Evolutionary conservation across 2,888 invertebrate species (phyloP).

Genomic region (Drosophila greeni): DNA sequence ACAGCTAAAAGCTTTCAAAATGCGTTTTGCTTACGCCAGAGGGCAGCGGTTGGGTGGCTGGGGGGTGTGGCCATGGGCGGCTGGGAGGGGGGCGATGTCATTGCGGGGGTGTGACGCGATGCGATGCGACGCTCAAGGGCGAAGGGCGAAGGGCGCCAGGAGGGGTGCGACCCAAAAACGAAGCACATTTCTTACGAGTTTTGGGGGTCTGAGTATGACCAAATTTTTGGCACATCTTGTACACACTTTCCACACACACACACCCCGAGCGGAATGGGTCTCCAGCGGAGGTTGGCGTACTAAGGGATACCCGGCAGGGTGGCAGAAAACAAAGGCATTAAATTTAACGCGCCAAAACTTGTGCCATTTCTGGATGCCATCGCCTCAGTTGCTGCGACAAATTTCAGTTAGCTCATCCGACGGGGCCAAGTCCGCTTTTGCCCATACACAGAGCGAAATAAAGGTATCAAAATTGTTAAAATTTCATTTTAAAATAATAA

Average conservation of each 20-base stretch:
- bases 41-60: constrained; percentile 23
- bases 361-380: constrained; percentile 57
- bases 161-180: constrained; percentile 15
- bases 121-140: constrained; percentile 10
- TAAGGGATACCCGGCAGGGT: constrained; percentile 5
- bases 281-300: background rate
- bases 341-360: constrained; percentile 72
- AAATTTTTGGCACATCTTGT: constrained; percentile 67
- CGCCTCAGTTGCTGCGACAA: constrained; percentile 62
- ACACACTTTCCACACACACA: constrained; percentile 18
- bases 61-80: background rate
- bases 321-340: constrained; percentile 68
- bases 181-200: constrained; percentile 47
- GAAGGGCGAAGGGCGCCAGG: background rate
- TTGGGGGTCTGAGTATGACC: constrained; percentile 53
- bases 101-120: constrained; percentile 20
- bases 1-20: constrained; percentile 74
- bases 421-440: constrained; percentile 44
- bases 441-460: constrained; percentile 18
- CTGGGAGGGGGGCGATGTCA: constrained; percentile 13
- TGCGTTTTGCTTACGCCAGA: constrained; percentile 66
- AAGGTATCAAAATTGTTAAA: too few species aligned
- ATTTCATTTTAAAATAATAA: too few species aligned
- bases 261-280: background rate
- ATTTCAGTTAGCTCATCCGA: constrained; percentile 72